Conservation (phyloP, 2,888 invertebrate genomes). For the Synergus umbraculus region DNA sequence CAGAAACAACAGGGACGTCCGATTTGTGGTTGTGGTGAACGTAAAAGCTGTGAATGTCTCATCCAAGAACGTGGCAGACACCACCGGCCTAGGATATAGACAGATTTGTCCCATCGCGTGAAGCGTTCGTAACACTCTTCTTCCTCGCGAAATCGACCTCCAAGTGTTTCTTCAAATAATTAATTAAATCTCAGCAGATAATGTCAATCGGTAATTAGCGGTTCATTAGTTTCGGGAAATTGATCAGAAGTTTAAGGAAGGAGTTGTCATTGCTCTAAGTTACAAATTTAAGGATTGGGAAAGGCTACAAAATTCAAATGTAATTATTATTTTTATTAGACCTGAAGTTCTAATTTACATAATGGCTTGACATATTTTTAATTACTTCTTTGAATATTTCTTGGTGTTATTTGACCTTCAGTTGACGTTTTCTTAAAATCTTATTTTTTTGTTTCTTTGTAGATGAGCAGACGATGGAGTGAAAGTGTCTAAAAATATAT, state of each 20-base stretch:
- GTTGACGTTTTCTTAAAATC: not conserved
- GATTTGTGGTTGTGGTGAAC: constrained; percentile 38
- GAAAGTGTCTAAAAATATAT: constrained; percentile 35
- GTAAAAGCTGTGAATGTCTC: constrained; percentile 34
- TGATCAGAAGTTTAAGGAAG: not conserved
- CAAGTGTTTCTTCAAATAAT: not conserved
- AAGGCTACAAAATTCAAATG: too few relatives aligned
- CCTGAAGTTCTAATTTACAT: not conserved
- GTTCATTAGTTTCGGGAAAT: not conserved
- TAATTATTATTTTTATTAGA: not conserved
- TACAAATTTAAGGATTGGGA: too few relatives aligned
- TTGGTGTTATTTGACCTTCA: not conserved
- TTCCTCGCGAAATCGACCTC: constrained; percentile 6
- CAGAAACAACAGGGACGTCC: constrained; percentile 6
- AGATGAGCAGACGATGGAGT: constrained; percentile 3
- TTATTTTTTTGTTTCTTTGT: not conserved
- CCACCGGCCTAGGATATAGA: not conserved
- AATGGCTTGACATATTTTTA: not conserved
- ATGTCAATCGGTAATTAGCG: not conserved
- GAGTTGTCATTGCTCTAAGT: too few relatives aligned
- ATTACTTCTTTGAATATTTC: not conserved
- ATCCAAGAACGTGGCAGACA: constrained; percentile 25
- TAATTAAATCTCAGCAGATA: not conserved
- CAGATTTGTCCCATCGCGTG: constrained; percentile 39
- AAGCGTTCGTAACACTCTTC: constrained; percentile 23